Evolutionary conservation across 2,797 vertebrate genomes (phyloP).

Genomic region (Spheniscus humboldti): DNA sequence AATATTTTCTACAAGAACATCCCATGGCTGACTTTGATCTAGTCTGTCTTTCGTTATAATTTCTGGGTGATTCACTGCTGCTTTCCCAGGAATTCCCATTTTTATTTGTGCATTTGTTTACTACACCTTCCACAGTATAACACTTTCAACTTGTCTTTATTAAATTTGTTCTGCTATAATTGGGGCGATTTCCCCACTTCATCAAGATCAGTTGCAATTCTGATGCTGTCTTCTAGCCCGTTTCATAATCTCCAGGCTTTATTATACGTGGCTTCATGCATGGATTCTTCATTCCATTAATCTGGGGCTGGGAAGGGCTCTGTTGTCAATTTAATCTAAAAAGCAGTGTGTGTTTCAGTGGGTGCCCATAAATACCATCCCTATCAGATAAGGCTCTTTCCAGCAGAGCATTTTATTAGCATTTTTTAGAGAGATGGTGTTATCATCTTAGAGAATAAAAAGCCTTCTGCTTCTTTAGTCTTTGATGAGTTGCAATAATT

Average conservation of each 20-base stretch:
- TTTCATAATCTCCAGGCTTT: conserved; percentile 5
- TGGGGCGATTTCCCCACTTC: conserved; percentile 9
- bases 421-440: conserved; percentile 2
- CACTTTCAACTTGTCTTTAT: background rate
- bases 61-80: background rate
- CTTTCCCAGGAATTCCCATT: background rate
- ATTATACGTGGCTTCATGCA: background rate
- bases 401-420: conserved; percentile 25
- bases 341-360: conserved; percentile 19
- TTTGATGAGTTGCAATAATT: background rate
- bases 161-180: conserved; percentile 13
- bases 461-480: background rate
- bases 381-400: conserved; percentile 18
- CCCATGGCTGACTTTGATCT: background rate
- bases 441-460: background rate
- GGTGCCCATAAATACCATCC: background rate
- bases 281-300: conserved; percentile 31
- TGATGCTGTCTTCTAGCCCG: background rate
- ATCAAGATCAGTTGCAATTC: background rate
- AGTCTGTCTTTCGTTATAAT: background rate
- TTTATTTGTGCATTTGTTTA: background rate
- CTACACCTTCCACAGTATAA: background rate
- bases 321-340: conserved; percentile 36
- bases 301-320: background rate
- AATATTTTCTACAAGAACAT: background rate